Evolutionary conservation across 1,140 invertebrate genomes (phyloP).

Genomic region (Steinernema khuongi): DNA sequence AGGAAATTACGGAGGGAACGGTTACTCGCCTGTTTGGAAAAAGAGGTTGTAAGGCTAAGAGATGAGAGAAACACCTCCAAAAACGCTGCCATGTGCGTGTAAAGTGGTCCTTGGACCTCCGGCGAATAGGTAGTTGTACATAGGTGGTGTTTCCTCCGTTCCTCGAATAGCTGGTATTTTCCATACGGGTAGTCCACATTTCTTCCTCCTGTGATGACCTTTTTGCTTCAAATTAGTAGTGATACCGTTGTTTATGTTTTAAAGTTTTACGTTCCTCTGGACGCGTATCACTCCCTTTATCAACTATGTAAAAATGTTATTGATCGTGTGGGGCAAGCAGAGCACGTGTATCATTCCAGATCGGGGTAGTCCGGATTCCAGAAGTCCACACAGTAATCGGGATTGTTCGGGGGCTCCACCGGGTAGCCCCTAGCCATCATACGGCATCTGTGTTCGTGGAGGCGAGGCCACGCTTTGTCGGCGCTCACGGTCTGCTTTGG

Average conservation of each 20-base stretch:
- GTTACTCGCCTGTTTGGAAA: neutral
- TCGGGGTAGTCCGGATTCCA: slow-evolving; percentile 30
- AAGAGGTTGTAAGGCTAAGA: neutral
- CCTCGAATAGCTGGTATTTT: neutral
- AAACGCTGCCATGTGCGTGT: neutral
- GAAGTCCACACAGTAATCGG: slow-evolving; percentile 29
- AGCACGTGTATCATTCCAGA: neutral
- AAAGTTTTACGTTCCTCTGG: too few relatives aligned
- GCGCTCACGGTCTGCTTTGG: slow-evolving; percentile 25
- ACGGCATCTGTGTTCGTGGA: slow-evolving; percentile 36
- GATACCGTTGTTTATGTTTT: too few relatives aligned
- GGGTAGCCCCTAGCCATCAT: slow-evolving; percentile 27
- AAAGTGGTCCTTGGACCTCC: neutral
- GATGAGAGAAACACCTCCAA: neutral
- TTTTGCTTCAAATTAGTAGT: too few relatives aligned
- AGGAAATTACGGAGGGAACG: neutral
- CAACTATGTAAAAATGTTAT: too few relatives aligned
- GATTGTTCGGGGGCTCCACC: slow-evolving; percentile 30
- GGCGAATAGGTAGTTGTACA: neutral
- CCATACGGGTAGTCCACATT: neutral
- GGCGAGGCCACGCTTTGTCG: slow-evolving; percentile 31
- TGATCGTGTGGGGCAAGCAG: too few relatives aligned
- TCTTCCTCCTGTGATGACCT: neutral
- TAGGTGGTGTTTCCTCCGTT: neutral
- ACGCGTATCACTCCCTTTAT: too few relatives aligned